Conservation (phyloP, 23 tunicate genomes). For the Trididemnum nubilum region DNA sequence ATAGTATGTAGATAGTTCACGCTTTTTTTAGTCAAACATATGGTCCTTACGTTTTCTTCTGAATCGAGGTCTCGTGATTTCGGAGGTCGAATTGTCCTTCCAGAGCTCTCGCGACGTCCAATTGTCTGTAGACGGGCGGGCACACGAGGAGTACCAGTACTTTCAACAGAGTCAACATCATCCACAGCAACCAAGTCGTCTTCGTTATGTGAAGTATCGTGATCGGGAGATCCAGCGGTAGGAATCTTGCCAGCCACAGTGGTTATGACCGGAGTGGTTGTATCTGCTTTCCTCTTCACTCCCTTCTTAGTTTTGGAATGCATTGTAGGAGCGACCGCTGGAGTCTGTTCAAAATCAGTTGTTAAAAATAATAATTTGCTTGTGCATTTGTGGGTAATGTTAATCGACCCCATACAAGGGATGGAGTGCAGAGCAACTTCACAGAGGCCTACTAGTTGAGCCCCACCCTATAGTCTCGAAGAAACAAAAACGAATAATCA, state of each 20-base stretch:
- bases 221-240: slow-evolving; percentile 73
- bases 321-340: slow-evolving; percentile 31
- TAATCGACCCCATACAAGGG: too few relatives aligned
- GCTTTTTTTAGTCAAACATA: too few relatives aligned
- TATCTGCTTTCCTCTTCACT: slow-evolving; percentile 94
- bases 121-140: slow-evolving; percentile 56
- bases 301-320: slow-evolving; percentile 82
- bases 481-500: too few relatives aligned
- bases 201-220: slow-evolving; percentile 58
- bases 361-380: background rate
- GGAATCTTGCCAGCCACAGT: slow-evolving; percentile 94
- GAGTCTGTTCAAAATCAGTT: slow-evolving; percentile 1
- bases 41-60: slow-evolving; percentile 89
- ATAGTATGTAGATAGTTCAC: too few relatives aligned
- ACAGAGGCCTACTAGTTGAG: too few relatives aligned
- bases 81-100: slow-evolving; percentile 89
- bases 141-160: slow-evolving; percentile 23
- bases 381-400: background rate
- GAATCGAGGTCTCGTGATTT: slow-evolving; percentile 85
- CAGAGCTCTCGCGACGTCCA: slow-evolving; percentile 75
- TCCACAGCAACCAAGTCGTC: slow-evolving; percentile 41
- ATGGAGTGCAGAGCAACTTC: background rate
- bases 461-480: too few relatives aligned
- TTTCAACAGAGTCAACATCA: slow-evolving; percentile 43
- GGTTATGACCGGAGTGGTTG: slow-evolving; percentile 96